These are phyloP conservation scores for Mobula birostris DNA, from an alignment of 2,113 vertebrate genomes.

Conservation along the genomic window DNA sequence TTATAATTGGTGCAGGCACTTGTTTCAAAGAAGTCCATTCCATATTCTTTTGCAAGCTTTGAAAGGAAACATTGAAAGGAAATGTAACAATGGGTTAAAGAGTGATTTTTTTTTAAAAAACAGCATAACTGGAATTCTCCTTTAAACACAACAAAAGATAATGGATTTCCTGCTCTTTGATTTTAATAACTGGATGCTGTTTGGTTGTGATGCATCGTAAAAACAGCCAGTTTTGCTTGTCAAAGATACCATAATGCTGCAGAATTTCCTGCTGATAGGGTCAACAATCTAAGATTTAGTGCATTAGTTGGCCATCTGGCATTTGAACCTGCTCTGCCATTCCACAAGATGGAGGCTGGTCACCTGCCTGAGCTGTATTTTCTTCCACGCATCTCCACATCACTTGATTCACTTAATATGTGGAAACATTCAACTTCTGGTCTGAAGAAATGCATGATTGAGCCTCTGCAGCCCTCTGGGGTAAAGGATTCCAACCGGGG, in stretches of 20 bases:
- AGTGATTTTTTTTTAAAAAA: too few relatives aligned
- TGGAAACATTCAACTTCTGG: too few relatives aligned
- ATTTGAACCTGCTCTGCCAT: neutral
- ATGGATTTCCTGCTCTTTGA: neutral
- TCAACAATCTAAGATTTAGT: neutral
- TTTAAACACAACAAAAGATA: neutral
- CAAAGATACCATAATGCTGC: neutral
- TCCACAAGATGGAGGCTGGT: neutral
- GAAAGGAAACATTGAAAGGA: conserved; percentile 41
- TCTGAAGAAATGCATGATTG: too few relatives aligned
- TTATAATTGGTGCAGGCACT: conserved; percentile 96
- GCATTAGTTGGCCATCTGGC: neutral
- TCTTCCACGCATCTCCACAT: neutral
- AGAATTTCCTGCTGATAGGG: neutral
- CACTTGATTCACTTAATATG: neutral
- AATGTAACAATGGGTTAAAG: neutral
- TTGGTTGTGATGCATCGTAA: neutral
- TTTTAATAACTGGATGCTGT: neutral
- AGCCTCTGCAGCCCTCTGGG: too few relatives aligned
- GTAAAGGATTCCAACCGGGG: too few relatives aligned
- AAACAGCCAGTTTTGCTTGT: neutral
- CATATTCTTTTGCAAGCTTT: conserved; percentile 86
- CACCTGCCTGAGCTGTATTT: neutral
- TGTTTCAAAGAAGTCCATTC: conserved; percentile 98
- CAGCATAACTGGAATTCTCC: neutral